A percentile compares a stretch with the other conserved stretches of the same genome.
Evolutionary conservation across 1,140 invertebrate species (phyloP).

Genomic region (Scaptomyza montana): DNA sequence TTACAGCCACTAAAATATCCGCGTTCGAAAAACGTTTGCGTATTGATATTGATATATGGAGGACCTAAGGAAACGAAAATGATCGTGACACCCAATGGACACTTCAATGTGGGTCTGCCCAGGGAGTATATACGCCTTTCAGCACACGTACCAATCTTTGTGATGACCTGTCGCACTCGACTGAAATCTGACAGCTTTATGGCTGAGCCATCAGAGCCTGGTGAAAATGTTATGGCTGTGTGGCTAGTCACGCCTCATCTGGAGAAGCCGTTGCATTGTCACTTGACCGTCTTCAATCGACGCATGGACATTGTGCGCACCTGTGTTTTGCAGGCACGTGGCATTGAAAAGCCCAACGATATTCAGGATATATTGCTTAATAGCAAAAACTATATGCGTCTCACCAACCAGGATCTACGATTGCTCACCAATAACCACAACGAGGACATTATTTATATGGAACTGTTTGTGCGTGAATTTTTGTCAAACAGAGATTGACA

Average conservation of each 20-base stretch:
- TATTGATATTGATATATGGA: conserved; percentile 26
- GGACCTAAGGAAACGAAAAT: not conserved
- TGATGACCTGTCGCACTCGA: conserved; percentile 45
- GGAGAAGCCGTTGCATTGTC: conserved; percentile 21
- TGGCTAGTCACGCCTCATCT: conserved; percentile 47
- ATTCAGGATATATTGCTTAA: not conserved
- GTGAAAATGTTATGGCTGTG: conserved; percentile 34
- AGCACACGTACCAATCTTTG: conserved; percentile 38
- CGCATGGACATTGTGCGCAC: conserved; percentile 52
- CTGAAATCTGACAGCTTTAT: not conserved
- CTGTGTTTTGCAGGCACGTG: conserved; percentile 36
- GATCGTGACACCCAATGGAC: not conserved
- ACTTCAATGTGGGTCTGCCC: conserved; percentile 9
- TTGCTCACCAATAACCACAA: conserved; percentile 36
- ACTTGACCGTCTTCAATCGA: conserved; percentile 44
- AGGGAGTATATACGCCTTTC: not conserved
- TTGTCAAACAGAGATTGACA: no score
- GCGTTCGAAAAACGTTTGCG: conserved; percentile 26
- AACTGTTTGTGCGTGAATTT: conserved; percentile 44
- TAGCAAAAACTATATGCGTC: conserved; percentile 40
- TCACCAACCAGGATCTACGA: conserved; percentile 30
- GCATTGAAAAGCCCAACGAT: conserved; percentile 25
- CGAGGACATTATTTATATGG: conserved; percentile 47
- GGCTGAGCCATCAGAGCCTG: no score
- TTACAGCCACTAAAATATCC: conserved; percentile 29